phyloP scores from a whole-genome alignment of 2,113 vertebrate genomes.

The Pterocles orientalis region DNA sequence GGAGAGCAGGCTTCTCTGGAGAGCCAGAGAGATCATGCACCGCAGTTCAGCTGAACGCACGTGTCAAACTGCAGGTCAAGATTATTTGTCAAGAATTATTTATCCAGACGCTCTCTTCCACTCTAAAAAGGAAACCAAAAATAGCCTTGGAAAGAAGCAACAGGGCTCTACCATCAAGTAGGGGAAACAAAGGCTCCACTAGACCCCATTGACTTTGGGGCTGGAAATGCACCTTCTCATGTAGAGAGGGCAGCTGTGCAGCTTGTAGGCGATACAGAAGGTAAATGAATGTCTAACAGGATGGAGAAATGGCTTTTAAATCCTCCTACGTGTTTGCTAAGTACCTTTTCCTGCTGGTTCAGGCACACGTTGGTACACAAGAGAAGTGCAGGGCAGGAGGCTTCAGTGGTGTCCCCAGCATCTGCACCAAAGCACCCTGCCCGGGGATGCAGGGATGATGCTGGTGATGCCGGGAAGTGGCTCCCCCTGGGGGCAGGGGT shows the following conservation, averaged over 20 bases:
- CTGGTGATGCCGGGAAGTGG: no score
- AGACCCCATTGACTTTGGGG: neutral
- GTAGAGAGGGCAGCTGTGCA: neutral
- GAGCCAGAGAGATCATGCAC: neutral
- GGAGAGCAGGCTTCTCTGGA: neutral
- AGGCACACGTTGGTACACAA: neutral
- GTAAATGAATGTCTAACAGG: neutral
- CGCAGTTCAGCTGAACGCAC: rapidly evolving
- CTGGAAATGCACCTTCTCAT: neutral
- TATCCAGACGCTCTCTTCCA: neutral
- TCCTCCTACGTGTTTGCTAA: neutral
- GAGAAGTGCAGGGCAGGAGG: neutral
- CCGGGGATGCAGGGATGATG: neutral
- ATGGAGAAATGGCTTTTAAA: no score
- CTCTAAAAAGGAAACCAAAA: neutral
- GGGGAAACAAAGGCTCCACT: neutral
- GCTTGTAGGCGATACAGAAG: neutral
- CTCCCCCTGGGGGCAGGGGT: no score
- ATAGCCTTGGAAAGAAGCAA: neutral
- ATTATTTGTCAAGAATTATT: neutral
- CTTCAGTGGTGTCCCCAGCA: neutral
- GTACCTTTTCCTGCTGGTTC: neutral
- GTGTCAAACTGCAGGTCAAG: neutral
- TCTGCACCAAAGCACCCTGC: neutral
- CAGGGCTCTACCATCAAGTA: neutral